Conservation (phyloP, 2,888 invertebrate genomes). For the Pseudococcus jackbeardsleyi region DNA sequence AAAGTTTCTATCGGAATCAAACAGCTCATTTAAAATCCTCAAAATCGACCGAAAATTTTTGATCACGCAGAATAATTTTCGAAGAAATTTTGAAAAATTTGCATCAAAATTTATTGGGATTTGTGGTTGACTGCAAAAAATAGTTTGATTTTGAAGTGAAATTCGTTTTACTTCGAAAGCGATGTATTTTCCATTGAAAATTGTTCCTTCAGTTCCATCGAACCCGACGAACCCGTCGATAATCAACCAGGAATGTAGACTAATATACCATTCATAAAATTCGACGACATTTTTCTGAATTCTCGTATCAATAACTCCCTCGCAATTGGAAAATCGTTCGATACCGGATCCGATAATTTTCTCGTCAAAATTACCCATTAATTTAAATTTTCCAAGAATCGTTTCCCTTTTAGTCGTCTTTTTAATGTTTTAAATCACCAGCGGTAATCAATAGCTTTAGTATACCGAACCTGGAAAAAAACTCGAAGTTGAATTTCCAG, state of each 20-base stretch:
- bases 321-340: neutral
- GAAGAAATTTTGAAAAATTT: too few species aligned
- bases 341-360: neutral
- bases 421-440: neutral
- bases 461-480: neutral
- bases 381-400: neutral
- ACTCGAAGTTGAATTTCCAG: neutral
- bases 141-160: too few species aligned
- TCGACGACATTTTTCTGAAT: neutral
- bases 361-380: constrained; percentile 24
- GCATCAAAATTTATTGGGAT: too few species aligned
- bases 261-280: neutral
- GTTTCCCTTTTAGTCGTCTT: neutral
- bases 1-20: too few species aligned
- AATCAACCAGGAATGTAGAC: neutral
- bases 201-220: too few species aligned
- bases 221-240: neutral
- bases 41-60: too few species aligned
- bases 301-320: neutral
- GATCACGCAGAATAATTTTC: too few species aligned
- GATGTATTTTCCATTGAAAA: too few species aligned
- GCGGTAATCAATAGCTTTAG: neutral
- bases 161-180: too few species aligned
- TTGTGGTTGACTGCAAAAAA: too few species aligned
- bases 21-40: too few species aligned